Conservation (phyloP, 2,797 vertebrate species). For the Siniperca scherzeri region DNA sequence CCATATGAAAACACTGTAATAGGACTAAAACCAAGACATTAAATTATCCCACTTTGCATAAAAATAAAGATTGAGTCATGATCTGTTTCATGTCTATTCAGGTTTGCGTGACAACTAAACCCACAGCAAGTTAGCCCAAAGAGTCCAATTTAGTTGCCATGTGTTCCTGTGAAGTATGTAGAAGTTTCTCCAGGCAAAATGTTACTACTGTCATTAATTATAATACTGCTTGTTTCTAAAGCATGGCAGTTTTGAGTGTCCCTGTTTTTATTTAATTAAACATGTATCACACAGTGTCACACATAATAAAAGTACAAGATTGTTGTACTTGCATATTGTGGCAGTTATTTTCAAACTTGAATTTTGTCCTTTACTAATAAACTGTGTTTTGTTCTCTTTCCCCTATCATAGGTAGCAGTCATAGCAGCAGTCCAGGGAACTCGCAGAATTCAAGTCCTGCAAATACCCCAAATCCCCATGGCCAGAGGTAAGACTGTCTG, state of each 20-base stretch:
- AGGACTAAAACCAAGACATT: neutral
- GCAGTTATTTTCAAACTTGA: neutral
- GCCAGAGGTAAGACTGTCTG: conserved; percentile 77
- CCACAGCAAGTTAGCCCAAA: neutral
- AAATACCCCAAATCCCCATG: conserved; percentile 81
- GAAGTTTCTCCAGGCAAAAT: too few species aligned
- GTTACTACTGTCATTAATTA: neutral
- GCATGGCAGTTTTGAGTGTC: neutral
- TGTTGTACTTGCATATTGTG: neutral
- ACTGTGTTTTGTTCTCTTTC: neutral
- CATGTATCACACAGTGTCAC: neutral
- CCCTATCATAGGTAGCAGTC: conserved; percentile 83
- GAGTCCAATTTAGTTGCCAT: too few species aligned
- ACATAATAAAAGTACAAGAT: neutral
- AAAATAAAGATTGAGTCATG: too few species aligned
- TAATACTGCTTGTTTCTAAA: neutral
- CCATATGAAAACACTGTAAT: too few species aligned
- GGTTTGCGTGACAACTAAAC: neutral
- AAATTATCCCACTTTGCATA: neutral
- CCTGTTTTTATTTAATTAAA: neutral
- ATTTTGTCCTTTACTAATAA: neutral
- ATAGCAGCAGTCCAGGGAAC: conserved; percentile 80
- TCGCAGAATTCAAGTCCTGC: conserved; percentile 80
- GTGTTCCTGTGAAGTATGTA: too few species aligned
- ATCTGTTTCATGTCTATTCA: neutral